Evolutionary conservation across 2,797 vertebrate genomes (phyloP), one percentile per base, ranked within the genome.

Genomic region (Siniperca obscura): DNA sequence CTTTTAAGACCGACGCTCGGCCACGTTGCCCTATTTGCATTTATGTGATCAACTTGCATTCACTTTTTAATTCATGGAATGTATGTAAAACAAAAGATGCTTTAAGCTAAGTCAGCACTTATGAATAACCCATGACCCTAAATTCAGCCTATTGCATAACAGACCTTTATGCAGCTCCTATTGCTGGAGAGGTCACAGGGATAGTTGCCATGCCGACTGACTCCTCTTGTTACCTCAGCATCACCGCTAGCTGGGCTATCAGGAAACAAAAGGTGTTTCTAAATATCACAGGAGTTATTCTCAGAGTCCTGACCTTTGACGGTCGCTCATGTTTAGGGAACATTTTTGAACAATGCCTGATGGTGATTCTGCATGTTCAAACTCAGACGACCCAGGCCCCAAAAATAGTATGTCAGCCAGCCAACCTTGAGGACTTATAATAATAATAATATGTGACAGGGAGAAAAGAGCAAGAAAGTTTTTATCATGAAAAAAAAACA

Each of bases 281-380:
- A 93, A 95, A 95, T 92, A 93, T 89, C 91, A 89, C 82, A 38
- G 62, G 42, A 74, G 85, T 90, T 93, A 93, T 94, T 95, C 90
- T 90, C 76, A 92, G 90, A 87, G 73, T 66, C n/a, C 75, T 92
- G 90, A 94, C 93, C 93, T 94, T 95, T 95, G 70, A 62, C 9
- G 79, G 76, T 78, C 82, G 21, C 72, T 85, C 38, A 2, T 93
- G 93, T 91, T 93, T 91, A 82, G 87, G 86, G 90, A 92, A 94
- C 91, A 92, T 94, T 92, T 92, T 60, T 72, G 67, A 91, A 93
- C 92, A 93, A 94, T 92, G 82, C 55, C 78, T 13, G 22, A 52
- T 27, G 48, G 79, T 73, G 84, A 89, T 82, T 80, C 70, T 65
- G 80, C 85, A 67, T 62, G 67, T 80, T 78, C 25, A 76, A 78